Conservation (phyloP, 2,113 vertebrate genomes). For the Columba livia region DNA sequence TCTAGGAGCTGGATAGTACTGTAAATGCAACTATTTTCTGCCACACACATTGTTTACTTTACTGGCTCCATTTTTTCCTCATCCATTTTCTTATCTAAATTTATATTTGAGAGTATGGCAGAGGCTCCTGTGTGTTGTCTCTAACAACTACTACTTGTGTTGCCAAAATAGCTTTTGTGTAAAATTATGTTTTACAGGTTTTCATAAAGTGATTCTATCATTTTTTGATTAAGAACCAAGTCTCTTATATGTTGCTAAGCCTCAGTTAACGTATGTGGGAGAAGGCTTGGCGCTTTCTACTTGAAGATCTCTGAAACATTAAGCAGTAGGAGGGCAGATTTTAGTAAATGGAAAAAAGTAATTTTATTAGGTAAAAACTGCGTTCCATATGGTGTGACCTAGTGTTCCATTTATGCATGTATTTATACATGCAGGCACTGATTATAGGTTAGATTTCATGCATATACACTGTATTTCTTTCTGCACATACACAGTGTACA, state of each 20-base stretch:
- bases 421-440: background rate
- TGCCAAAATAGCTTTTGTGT: slow-evolving; percentile 67
- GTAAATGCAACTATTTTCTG: slow-evolving; percentile 16
- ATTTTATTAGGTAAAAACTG: background rate
- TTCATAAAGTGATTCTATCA: slow-evolving; percentile 44
- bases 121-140: background rate
- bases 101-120: background rate
- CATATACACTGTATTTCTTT: background rate
- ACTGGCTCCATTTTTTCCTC: background rate
- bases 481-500: background rate
- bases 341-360: background rate
- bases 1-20: background rate
- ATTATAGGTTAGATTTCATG: background rate
- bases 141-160: slow-evolving; percentile 32
- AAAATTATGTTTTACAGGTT: slow-evolving; percentile 60
- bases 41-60: background rate
- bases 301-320: slow-evolving; percentile 21
- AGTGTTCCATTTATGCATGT: slow-evolving; percentile 13
- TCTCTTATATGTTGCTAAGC: slow-evolving; percentile 15
- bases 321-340: background rate
- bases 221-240: slow-evolving; percentile 45
- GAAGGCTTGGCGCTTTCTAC: slow-evolving; percentile 28
- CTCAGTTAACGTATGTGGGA: background rate
- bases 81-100: background rate
- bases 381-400: background rate